These are phyloP conservation scores for Eurystomus gularis DNA, from an alignment of 2,113 vertebrate species.

Conservation along the genomic window DNA sequence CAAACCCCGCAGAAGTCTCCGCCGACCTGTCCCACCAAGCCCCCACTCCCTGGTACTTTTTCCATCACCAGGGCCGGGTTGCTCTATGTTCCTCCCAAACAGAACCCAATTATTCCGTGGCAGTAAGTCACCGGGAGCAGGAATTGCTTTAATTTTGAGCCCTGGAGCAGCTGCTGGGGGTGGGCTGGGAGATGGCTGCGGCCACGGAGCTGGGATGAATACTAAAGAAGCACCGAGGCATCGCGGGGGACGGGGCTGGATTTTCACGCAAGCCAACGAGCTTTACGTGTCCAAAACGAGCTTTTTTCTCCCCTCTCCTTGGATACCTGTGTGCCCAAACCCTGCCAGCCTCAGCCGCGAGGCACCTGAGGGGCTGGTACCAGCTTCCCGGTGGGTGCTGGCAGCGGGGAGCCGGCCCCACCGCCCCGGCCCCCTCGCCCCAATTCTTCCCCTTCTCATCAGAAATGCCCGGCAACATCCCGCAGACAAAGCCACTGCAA, in stretches of 20 bases:
- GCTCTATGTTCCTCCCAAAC: slow-evolving; percentile 26
- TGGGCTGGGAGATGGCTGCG: slow-evolving; percentile 57
- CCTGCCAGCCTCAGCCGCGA: not conserved
- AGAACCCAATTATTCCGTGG: slow-evolving; percentile 59
- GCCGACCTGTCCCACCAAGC: not conserved
- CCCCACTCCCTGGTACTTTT: not conserved
- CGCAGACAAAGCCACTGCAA: slow-evolving; percentile 76
- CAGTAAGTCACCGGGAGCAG: slow-evolving; percentile 64
- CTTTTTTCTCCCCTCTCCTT: not conserved
- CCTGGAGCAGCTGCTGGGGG: slow-evolving; percentile 66
- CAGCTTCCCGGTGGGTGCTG: not conserved
- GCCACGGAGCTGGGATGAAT: slow-evolving; percentile 58
- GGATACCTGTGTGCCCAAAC: not conserved
- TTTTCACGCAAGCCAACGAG: slow-evolving; percentile 23
- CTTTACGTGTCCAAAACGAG: not conserved
- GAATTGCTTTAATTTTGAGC: slow-evolving; percentile 58
- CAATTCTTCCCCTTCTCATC: slow-evolving; percentile 76
- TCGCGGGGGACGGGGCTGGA: not conserved
- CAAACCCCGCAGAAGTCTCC: not conserved
- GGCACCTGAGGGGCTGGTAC: slow-evolving; percentile 63
- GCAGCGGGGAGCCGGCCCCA: not conserved
- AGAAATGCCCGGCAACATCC: slow-evolving; percentile 80
- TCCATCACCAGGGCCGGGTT: slow-evolving; percentile 1
- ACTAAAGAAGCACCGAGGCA: slow-evolving; percentile 43
- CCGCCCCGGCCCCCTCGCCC: not conserved